Evolutionary conservation across 37 sponge, comb jelly and placozoan species (phyloP), one percentile per base, ranked within the genome.

Genomic region (Theonella swinhoei): DNA sequence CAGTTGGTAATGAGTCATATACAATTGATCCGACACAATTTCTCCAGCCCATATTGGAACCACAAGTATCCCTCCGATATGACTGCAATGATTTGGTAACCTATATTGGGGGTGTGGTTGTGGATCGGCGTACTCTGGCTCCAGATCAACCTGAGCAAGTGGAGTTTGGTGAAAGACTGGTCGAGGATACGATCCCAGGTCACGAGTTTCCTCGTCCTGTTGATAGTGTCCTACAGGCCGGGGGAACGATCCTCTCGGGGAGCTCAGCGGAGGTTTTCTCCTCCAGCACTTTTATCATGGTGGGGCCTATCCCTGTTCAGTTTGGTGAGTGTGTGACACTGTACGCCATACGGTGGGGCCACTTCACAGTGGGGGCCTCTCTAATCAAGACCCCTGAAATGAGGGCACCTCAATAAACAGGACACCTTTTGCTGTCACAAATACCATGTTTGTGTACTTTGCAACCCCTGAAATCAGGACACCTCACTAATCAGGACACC

Each of bases 291-390:
- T 83, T 68, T 34, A 39, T 93, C 42, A 82, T 85, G 83, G 93
- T 93, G 20, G 93, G 93, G 61, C 80, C 82, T 3, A 86, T 85
- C 33, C 81, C 89, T 34, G 87, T 88, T 2, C 29, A 77, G 17
- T 88, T 93, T 69, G 79, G 93, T 93, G 24, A 77, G 93, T 59
- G n/a, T n/a, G n/a, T n/a, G n/a, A n/a, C n/a, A n/a, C n/a, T n/a
- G n/a, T n/a, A n/a, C n/a, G n/a, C n/a, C n/a, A n/a, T n/a, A n/a
- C n/a, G n/a, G n/a, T n/a, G n/a, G n/a, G n/a, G n/a, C n/a, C n/a
- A n/a, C n/a, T n/a, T n/a, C n/a, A n/a, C n/a, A n/a, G n/a, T n/a
- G n/a, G n/a, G n/a, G n/a, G n/a, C n/a, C n/a, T n/a, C n/a, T n/a
- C n/a, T n/a, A n/a, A n/a, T n/a, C n/a, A n/a, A n/a, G n/a, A n/a